phyloP scores from a whole-genome alignment of 1,140 invertebrate genomes.

The Gonioctena quinquepunctata region DNA sequence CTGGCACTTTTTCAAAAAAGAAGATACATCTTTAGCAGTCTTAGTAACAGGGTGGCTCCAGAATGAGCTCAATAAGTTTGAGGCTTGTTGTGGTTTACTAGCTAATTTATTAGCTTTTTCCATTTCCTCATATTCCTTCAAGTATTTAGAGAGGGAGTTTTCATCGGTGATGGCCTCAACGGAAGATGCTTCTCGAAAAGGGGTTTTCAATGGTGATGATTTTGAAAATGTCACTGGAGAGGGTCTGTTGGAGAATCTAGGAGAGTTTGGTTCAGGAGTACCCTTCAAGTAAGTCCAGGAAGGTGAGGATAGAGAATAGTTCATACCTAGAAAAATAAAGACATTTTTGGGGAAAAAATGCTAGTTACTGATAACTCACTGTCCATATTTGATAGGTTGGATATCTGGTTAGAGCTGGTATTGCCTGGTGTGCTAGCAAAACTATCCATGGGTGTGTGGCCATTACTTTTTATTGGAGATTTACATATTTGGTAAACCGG shows the following conservation, averaged over 20 bases:
- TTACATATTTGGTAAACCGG: slow-evolving; percentile 36
- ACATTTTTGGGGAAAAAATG: no score
- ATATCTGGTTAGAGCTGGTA: slow-evolving; percentile 51
- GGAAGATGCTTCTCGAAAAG: slow-evolving; percentile 47
- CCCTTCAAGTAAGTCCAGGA: slow-evolving; percentile 41
- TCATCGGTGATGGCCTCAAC: slow-evolving; percentile 58
- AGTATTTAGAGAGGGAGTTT: slow-evolving; percentile 54
- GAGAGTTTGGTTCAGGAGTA: slow-evolving; percentile 19
- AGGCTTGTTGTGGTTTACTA: slow-evolving; percentile 29
- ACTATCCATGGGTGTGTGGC: slow-evolving; percentile 26
- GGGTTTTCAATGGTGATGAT: slow-evolving; percentile 33
- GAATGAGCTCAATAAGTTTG: slow-evolving; percentile 58
- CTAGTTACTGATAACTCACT: slow-evolving; percentile 45
- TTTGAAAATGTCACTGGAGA: slow-evolving; percentile 37
- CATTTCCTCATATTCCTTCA: slow-evolving; percentile 48
- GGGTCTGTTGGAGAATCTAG: slow-evolving; percentile 41
- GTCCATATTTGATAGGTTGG: slow-evolving; percentile 41
- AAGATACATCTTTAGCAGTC: slow-evolving; percentile 59
- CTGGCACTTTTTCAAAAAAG: slow-evolving; percentile 58
- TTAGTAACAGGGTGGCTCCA: slow-evolving; percentile 63
- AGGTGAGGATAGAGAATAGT: slow-evolving; percentile 44
- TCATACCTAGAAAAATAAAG: slow-evolving; percentile 40
- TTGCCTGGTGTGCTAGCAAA: slow-evolving; percentile 46
- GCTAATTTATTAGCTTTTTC: slow-evolving; percentile 37
- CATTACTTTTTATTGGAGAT: slow-evolving; percentile 40